Conservation (phyloP, 2,888 invertebrate genomes). For the Crocallis elinguaria region DNA sequence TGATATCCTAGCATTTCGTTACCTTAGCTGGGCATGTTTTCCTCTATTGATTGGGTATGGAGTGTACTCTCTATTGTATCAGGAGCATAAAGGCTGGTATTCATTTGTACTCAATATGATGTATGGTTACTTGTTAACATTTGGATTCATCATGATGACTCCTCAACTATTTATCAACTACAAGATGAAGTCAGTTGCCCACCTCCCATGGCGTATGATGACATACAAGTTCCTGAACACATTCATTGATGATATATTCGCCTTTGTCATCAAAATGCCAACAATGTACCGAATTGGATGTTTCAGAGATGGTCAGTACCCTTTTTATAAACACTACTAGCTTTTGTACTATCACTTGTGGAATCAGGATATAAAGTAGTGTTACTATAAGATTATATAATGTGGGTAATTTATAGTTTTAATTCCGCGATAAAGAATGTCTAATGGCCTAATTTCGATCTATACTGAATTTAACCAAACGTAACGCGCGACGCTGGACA, state of each 20-base stretch:
- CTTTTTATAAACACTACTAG: not conserved
- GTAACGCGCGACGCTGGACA: no score
- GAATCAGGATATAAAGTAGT: no score
- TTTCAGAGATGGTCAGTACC: constrained; percentile 93
- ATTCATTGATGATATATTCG: constrained; percentile 99
- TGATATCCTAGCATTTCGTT: constrained; percentile 97
- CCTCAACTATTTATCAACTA: constrained; percentile 99
- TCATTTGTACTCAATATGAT: constrained; percentile 98
- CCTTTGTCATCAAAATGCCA: constrained; percentile 99
- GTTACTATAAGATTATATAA: no score
- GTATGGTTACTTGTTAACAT: constrained; percentile 98
- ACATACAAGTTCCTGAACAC: constrained; percentile 99
- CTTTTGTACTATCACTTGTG: not conserved
- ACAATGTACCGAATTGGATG: constrained; percentile 99
- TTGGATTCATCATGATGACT: constrained; percentile 99
- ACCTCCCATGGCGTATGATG: constrained; percentile 99
- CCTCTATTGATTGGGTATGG: constrained; percentile 97
- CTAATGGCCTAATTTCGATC: no score
- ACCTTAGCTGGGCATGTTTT: constrained; percentile 98
- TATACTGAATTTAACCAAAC: no score
- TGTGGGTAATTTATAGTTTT: no score
- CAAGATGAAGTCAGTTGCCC: constrained; percentile 99
- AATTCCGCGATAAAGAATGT: no score
- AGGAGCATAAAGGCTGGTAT: constrained; percentile 99
- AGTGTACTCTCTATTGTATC: constrained; percentile 96